These are phyloP conservation scores for Etia nguti DNA, from an alignment of 2,113 vertebrate genomes.

Conservation along the genomic window DNA sequence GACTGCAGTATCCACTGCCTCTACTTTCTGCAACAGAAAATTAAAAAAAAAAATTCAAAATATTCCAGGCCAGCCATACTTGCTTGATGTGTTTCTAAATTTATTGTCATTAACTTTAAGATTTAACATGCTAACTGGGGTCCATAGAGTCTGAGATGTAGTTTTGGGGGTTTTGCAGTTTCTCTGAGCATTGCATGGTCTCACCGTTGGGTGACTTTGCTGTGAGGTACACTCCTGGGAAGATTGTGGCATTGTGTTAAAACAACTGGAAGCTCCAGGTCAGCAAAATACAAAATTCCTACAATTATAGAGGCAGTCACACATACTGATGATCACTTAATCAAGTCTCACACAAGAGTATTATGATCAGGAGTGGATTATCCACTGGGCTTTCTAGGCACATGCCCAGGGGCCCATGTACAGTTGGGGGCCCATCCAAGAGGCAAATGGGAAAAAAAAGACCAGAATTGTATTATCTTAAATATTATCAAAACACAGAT, in stretches of 20 bases:
- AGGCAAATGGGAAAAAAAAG: not conserved
- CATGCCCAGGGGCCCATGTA: not conserved
- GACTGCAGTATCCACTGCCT: not conserved
- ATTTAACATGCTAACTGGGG: not conserved
- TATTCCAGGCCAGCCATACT: not conserved
- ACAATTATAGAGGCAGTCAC: not conserved
- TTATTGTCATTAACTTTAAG: not conserved
- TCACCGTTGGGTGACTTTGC: not conserved
- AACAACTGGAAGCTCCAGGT: not conserved
- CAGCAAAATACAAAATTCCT: not conserved
- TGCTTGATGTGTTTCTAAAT: not conserved
- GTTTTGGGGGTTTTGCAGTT: fast-evolving
- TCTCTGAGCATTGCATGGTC: not conserved
- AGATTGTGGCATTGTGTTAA: not conserved
- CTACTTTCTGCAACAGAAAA: not conserved
- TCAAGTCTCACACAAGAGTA: not conserved
- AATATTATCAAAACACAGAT: not conserved
- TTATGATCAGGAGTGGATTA: not conserved
- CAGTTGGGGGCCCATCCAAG: not conserved
- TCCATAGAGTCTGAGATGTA: not conserved
- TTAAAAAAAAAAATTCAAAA: fast-evolving
- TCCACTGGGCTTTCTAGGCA: not conserved
- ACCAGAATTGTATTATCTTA: not conserved
- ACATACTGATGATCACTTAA: not conserved
- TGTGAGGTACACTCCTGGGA: not conserved